Base-by-base conservation (phyloP, 2,113 vertebrate genomes). In the Murina feae region DNA sequence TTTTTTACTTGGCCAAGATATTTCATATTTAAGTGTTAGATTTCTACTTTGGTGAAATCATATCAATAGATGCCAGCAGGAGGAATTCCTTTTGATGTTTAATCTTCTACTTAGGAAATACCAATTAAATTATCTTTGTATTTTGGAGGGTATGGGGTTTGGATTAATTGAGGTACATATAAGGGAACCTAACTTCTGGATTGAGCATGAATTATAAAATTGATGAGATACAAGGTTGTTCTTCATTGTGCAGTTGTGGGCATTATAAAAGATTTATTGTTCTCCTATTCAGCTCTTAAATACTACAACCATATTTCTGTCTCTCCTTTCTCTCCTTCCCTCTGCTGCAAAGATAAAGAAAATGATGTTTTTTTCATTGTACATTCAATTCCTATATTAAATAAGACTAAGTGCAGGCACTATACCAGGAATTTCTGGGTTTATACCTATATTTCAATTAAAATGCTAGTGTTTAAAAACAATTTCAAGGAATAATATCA, bases 101-200 rank as follows among this genome's bases (percentile, higher is more conserved):
- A n/a, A 13, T 89, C 30, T 87, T 92, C 72, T 83, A 49, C 47
- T 93, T 95, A 69, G 47, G 75, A 95, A 89, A 85, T 84, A 87
- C 16, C 16, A 63, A 10, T 42, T 91, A 37, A 89, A 6, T 92
- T 66, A 76, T 76, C 42, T 95, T 92, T 81, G 35, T 94, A 76
- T 72, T 91, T 89, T 69, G 42, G 95, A 92, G 53, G 65, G 20
- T 16, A 11, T 82, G 82, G 53, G 60, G 17, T 93, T 90, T 94
- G 88, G 86, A 72, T 91, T 86, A 81, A 58, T 65, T 76, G 30
- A 72, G 86, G 37, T 0, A 66, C n/a, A 49, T 63, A 39, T 17
- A 91, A 35, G 55, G 32, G 60, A 68, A 49, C 17, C 9, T 78
- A 42, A 86, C 28, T 88, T 58, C 6, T 74, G 95, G n/a, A 87